Evolutionary conservation across 2,888 invertebrate species (phyloP), one percentile per base, ranked within the genome.

Genomic region (Lydus trimaculatus): DNA sequence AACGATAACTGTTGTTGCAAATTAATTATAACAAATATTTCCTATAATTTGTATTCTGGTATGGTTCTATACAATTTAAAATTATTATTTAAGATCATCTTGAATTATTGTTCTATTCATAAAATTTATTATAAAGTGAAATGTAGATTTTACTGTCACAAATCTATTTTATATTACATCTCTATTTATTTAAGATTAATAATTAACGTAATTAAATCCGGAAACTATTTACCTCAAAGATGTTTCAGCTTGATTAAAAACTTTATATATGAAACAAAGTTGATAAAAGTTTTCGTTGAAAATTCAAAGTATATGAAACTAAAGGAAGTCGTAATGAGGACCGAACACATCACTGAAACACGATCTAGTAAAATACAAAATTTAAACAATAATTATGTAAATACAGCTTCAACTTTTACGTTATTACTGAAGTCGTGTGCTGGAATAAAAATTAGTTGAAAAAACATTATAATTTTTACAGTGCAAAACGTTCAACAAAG

Each of bases 321-420:
- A 17, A 43, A n/a, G 36, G 2, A 43, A 43, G 7, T 43, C 17
- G 6, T 48, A 48, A 17, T 17, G 7, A 48, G 20, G 48, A 23
- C 28, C 2, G 28, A 28, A 4, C 28, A 28, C 28, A 28, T 28
- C 28, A 28, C 48, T 48, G 64, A 61, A 68, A 62, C 63, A 65
- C 65, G 31, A 65, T 63, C 60, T 60, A 60, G 25, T 65, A 63
- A 69, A 69, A 17, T 65, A 65, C n/a, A n/a, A n/a, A 69, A 69
- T 69, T 69, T 60, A 20, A 48, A 65, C 59, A 69, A 69, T 69
- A 63, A 69, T 69, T 69, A 69, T 69, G 69, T 66, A 69, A 69
- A 69, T 69, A 43, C 17, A 60, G 6, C 36, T 33, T 7, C 25
- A 33, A 61, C 36, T 61, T 61, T 9, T 61, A 20, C 61, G 61